phyloP scores from a whole-genome alignment of 1,140 invertebrate genomes.

The Laupala kohalensis region DNA sequence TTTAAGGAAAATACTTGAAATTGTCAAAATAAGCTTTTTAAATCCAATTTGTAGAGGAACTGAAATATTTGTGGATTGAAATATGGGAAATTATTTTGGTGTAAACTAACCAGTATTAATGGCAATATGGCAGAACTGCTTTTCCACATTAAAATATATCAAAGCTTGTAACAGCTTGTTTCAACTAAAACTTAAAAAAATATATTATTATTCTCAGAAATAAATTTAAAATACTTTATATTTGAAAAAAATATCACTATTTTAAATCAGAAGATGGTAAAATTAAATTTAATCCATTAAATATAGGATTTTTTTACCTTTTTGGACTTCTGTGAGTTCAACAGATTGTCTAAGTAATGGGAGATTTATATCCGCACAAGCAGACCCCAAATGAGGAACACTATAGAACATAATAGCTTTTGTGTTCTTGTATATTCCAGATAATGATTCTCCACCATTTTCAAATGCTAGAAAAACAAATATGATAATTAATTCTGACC shows the following conservation, averaged over 20 bases:
- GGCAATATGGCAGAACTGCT: no score
- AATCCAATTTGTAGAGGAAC: no score
- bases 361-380: slow-evolving; percentile 45
- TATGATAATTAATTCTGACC: neutral
- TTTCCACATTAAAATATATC: no score
- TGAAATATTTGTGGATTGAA: no score
- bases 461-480: slow-evolving; percentile 24
- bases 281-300: neutral
- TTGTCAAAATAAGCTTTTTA: no score
- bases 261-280: neutral
- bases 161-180: no score
- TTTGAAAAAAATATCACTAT: neutral
- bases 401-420: slow-evolving; percentile 56
- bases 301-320: slow-evolving; percentile 33
- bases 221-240: no score
- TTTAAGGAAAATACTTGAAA: no score
- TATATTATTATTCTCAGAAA: no score
- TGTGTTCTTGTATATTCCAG: slow-evolving; percentile 24
- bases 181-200: no score
- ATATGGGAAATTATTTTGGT: no score
- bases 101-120: no score
- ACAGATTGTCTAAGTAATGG: slow-evolving; percentile 37
- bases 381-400: slow-evolving; percentile 56
- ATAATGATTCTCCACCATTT: slow-evolving; percentile 14
- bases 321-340: slow-evolving; percentile 46